A percentile compares a stretch with the other conserved stretches of the same genome.
Conservation (phyloP, 2,797 vertebrate genomes). For the Neosalanx taihuensis region DNA sequence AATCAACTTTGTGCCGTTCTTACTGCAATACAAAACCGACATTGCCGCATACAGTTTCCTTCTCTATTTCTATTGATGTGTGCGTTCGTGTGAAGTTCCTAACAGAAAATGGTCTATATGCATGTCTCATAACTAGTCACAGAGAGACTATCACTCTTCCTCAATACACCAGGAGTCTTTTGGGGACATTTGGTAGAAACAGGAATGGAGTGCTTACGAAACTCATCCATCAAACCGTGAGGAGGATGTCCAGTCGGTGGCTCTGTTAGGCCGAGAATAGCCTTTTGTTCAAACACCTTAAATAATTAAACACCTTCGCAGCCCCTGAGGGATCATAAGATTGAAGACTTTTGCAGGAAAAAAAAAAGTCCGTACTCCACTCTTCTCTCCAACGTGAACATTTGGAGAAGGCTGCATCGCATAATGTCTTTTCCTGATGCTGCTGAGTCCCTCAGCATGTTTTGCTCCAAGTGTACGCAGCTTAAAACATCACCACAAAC, state of each 20-base stretch:
- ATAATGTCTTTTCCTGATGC: constrained; percentile 61
- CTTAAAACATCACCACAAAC: constrained; percentile 73
- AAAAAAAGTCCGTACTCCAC: constrained; percentile 3
- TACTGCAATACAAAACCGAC: background rate
- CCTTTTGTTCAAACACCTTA: constrained; percentile 76
- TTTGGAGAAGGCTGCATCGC: constrained; percentile 52
- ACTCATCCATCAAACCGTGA: constrained; percentile 65
- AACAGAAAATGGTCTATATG: background rate
- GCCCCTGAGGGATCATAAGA: constrained; percentile 64
- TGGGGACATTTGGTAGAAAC: constrained; percentile 58
- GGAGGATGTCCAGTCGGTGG: constrained; percentile 66
- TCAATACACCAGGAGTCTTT: constrained; percentile 41
- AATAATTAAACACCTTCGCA: constrained; percentile 77
- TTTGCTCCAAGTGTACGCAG: constrained; percentile 36
- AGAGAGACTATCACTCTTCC: background rate
- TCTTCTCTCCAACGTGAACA: background rate
- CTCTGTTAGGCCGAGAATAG: constrained; percentile 71
- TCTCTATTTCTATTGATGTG: background rate
- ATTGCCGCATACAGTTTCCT: background rate
- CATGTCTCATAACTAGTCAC: background rate
- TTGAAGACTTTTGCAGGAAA: constrained; percentile 61
- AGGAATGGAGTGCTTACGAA: constrained; percentile 54
- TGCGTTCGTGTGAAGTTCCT: background rate
- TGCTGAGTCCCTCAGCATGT: constrained; percentile 42
- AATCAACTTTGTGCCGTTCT: constrained; percentile 13